Conservation (phyloP, 2,113 vertebrate species). For the Bubalus kerabau region DNA sequence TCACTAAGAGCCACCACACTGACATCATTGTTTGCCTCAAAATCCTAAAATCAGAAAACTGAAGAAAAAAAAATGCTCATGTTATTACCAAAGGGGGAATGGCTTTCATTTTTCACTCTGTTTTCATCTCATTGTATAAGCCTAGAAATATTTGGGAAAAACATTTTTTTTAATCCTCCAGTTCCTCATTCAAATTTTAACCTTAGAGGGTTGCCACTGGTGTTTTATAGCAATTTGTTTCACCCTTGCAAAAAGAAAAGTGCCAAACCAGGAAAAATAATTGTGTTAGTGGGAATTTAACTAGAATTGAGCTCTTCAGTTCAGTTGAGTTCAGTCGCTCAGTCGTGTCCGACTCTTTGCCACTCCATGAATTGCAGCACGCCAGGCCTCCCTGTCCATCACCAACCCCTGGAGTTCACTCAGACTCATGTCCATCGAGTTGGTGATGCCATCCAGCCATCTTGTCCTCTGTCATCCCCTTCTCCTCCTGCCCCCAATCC, state of each 20-base stretch:
- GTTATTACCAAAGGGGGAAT: neutral
- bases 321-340: too few species aligned
- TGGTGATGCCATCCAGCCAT: too few species aligned
- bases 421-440: too few species aligned
- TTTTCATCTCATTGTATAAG: neutral
- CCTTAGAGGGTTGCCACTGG: neutral
- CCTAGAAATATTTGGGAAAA: neutral
- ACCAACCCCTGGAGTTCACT: rapidly evolving
- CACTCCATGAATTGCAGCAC: too few species aligned
- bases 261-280: neutral
- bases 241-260: neutral
- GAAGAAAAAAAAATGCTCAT: neutral
- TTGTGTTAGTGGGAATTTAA: neutral
- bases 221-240: neutral
- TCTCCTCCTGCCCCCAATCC: too few species aligned
- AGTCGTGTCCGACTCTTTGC: too few species aligned
- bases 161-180: neutral
- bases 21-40: neutral
- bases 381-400: too few species aligned
- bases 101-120: neutral
- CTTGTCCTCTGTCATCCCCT: too few species aligned
- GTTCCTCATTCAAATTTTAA: neutral
- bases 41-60: neutral
- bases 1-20: neutral
- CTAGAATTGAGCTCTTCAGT: neutral